Evolutionary conservation across 2,888 invertebrate species (phyloP), one percentile per base, ranked within the genome.

Genomic region (Allolobophora icterica): DNA sequence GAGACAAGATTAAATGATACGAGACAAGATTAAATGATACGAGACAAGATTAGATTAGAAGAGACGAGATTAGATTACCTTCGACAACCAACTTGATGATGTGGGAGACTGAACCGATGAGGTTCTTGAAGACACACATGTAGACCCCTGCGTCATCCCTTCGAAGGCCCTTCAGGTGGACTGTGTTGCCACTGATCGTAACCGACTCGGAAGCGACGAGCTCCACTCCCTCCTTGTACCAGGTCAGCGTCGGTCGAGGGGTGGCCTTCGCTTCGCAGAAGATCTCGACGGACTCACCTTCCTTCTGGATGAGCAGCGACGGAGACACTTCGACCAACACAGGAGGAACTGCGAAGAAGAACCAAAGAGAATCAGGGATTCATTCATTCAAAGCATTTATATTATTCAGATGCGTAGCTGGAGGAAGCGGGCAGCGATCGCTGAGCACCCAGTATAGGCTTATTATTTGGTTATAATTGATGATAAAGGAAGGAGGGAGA

Each of bases 121-220:
- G 97, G 96, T 99, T 98, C 94, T 98, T 97, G 94, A 98, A 98
- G 95, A 98, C 97, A 96, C 99, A 99, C 93, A 98, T 98, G 96
- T 99, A 99, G 96, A 98, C 98, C 92, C 98, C 99, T 94, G 99
- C 98, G 96, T 99, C 99, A 95, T 98, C 97, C 96, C 97, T 97
- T 93, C 98, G 97, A 95, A 99, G 97, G 96, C 97, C 98, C 94
- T 97, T 97, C 95, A 99, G 98, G 95, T 91, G 91, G 34, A 93
- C 90, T 3, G 92, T 83, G 91, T 92, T 93, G 34, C 92, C 92
- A 58, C 89, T 90, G 58, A 92, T 33, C 40, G 45, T 91, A 34
- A 92, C 89, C 35, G 91, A 89, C 19, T 93, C 91, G 2, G 92
- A 91, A 35, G 91, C 90, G 42, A 87, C 84, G 33, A 93, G 91